Conservation (phyloP, 2,113 vertebrate genomes). For the Pollimyrus isidori region DNA sequence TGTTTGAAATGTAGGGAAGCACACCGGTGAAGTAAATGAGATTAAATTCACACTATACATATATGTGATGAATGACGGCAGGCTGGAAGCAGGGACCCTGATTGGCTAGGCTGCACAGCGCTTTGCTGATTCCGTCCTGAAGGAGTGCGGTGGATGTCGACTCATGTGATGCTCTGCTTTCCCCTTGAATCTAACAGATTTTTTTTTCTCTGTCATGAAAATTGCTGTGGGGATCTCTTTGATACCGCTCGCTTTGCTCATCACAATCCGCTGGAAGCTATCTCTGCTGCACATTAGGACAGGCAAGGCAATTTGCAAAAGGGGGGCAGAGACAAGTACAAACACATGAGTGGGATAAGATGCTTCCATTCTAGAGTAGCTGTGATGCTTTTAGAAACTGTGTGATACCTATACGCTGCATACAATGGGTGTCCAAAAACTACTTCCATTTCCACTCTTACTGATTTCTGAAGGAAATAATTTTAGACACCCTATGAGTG, state of each 20-base stretch:
- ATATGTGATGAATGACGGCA: neutral
- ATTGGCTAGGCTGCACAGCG: neutral
- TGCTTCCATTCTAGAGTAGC: neutral
- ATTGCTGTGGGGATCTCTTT: conserved; percentile 2
- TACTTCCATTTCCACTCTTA: too few relatives aligned
- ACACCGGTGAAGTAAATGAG: neutral
- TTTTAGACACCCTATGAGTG: neutral
- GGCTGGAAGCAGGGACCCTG: neutral
- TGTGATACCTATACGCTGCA: neutral
- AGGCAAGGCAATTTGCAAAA: neutral
- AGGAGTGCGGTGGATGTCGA: neutral
- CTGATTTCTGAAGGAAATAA: neutral
- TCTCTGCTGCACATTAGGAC: conserved; percentile 1
- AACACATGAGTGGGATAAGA: neutral
- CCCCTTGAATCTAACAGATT: neutral
- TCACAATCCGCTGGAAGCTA: neutral
- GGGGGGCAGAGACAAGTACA: neutral
- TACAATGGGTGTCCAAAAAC: neutral
- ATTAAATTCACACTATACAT: neutral
- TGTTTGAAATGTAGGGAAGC: neutral
- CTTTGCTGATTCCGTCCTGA: neutral
- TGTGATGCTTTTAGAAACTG: neutral
- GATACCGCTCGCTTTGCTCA: neutral
- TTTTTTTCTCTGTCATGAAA: neutral
- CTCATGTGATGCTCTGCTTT: neutral